Evolutionary conservation across 2,797 vertebrate genomes (phyloP).

Genomic region (Emys orbicularis): DNA sequence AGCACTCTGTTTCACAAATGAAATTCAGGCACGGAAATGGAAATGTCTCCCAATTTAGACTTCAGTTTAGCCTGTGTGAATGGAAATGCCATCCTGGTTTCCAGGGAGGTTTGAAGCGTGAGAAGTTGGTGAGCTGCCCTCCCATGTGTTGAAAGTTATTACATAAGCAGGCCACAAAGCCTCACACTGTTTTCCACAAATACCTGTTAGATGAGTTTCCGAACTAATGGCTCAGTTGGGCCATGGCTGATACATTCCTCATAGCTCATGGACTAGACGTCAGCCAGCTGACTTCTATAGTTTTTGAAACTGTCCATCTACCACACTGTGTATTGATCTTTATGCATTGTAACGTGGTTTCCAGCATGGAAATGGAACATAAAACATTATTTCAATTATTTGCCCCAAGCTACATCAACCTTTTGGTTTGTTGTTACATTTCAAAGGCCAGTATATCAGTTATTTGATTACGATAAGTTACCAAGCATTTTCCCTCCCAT

Average conservation of each 20-base stretch:
- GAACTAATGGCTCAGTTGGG: conserved; percentile 41
- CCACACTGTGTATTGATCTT: conserved; percentile 37
- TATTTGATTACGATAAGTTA: conserved; percentile 60
- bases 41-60: conserved; percentile 41
- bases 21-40: conserved; percentile 41
- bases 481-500: not conserved
- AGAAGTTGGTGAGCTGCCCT: conserved; percentile 43
- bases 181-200: conserved; percentile 55
- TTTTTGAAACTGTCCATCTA: conserved; percentile 54
- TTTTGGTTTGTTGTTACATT: conserved; percentile 44
- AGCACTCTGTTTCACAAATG: conserved; percentile 9
- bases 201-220: conserved; percentile 53
- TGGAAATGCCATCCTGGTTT: conserved; percentile 46
- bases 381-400: conserved; percentile 45
- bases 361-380: not conserved
- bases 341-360: conserved; percentile 28
- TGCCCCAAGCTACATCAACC: conserved; percentile 38
- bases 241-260: conserved; percentile 44
- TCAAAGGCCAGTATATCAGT: conserved; percentile 30
- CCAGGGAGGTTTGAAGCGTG: conserved; percentile 47
- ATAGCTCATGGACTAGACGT: conserved; percentile 25
- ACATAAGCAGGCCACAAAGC: conserved; percentile 26
- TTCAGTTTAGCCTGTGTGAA: conserved; percentile 44
- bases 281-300: conserved; percentile 35
- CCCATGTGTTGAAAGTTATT: conserved; percentile 19